These are phyloP conservation scores for Ophion obscuratus DNA, from an alignment of 2,888 invertebrate species.

Conservation along the genomic window DNA sequence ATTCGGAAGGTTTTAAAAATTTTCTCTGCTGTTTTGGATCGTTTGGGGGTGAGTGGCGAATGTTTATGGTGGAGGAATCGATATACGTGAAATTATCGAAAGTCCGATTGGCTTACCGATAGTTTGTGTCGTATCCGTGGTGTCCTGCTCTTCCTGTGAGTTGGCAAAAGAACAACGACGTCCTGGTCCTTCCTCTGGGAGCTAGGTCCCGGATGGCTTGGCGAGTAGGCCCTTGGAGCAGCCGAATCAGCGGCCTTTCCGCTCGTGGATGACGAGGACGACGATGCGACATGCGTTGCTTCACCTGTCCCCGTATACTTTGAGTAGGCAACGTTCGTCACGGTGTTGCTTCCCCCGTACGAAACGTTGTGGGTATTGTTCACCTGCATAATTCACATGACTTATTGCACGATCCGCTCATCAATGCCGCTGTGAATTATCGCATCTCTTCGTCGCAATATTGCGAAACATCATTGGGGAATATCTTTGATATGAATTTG, in stretches of 20 bases:
- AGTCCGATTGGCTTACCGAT: slow-evolving; percentile 74
- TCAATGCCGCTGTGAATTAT: neutral
- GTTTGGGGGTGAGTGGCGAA: neutral
- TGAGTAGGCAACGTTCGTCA: slow-evolving; percentile 86
- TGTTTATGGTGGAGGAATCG: neutral
- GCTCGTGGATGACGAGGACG: slow-evolving; percentile 66
- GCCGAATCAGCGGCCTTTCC: slow-evolving; percentile 66
- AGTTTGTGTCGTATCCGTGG: slow-evolving; percentile 79
- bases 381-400: slow-evolving; percentile 71
- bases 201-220: slow-evolving; percentile 64
- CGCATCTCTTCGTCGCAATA: neutral
- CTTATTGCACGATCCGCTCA: neutral
- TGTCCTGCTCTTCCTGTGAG: slow-evolving; percentile 78
- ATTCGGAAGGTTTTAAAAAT: neutral
- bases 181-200: slow-evolving; percentile 77
- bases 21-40: neutral
- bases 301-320: slow-evolving; percentile 74
- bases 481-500: no score
- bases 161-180: slow-evolving; percentile 78
- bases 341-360: slow-evolving; percentile 86
- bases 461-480: no score
- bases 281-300: slow-evolving; percentile 57
- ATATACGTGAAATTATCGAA: no score
- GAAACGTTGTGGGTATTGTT: slow-evolving; percentile 91
- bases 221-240: slow-evolving; percentile 66